Base-by-base conservation (phyloP, 2,797 vertebrate genomes). In the Serranus cabrilla region DNA sequence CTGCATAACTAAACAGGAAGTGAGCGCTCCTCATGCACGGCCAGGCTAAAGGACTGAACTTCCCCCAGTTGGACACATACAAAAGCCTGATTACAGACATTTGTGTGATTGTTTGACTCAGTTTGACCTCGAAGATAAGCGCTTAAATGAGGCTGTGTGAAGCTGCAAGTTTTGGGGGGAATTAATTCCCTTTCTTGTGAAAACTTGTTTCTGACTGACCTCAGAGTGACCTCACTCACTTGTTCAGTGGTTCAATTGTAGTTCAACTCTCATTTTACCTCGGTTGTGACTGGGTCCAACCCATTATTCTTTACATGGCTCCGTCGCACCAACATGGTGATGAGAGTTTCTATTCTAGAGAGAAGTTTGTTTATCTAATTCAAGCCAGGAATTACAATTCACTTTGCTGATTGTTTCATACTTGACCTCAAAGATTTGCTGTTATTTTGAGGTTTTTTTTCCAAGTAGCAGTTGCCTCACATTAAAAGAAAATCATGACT, bases 181-280 rank as follows among this genome's bases (percentile, higher is more conserved):
- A 61, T 66, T 58, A 0, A 54, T 62, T 58, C 1, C 14, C 14
- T 58, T 31, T 62, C 14, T 18, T 42, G 21, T 50, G 11, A 61
- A 46, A 59, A 31, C 4, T 11, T 54, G 25, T 67, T 47, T 27
- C 21, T 6, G 18, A n/a, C 21, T 37, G 60, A 72, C 71, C 63
- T 10, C 9, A 25, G 23, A 27, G 17, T 45, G 69, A 74, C 45
- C 54, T 37, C n/a, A 49, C 0, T 7, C 43, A 51, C 49, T 34
- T 62, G 54, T 57, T 69, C 47, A 65, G 13, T n/a, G 17, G n/a
- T 14, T 20, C n/a, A 62, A 58, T 18, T 49, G 31, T 43, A 47
- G 43, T 60, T 57, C 18, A n/a, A 12, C 40, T 55, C 39, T 52
- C 9, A 50, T 55, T 49, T 56, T 31, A 39, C 23, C 34, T 27